phyloP scores from a whole-genome alignment of 1,140 invertebrate genomes.

The Melanaphis sacchari region DNA sequence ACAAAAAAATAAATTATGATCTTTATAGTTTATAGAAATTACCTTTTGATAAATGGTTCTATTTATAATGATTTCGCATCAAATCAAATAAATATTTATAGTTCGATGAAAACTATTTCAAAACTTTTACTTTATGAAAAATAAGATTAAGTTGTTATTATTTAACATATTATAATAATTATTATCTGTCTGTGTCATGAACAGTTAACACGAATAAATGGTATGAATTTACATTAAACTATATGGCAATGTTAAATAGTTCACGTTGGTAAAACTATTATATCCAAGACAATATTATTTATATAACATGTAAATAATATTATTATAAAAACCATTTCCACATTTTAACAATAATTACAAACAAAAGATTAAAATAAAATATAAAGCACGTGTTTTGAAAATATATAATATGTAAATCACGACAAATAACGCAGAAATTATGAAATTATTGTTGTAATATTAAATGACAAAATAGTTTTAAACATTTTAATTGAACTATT shows the following conservation, averaged over 20 bases:
- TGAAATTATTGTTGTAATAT: no score
- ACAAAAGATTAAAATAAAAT: not conserved
- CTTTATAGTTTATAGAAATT: slow-evolving; percentile 10
- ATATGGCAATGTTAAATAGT: not conserved
- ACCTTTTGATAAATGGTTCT: slow-evolving; percentile 40
- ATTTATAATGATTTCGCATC: not conserved
- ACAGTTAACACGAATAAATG: not conserved
- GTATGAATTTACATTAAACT: not conserved
- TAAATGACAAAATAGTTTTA: not conserved
- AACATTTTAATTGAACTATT: not conserved
- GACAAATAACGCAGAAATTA: not conserved
- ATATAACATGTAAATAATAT: not conserved
- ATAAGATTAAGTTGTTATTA: not conserved
- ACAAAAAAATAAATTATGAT: not conserved
- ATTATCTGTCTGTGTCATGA: not conserved
- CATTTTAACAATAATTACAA: not conserved
- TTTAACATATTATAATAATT: slow-evolving; percentile 1
- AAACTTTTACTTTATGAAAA: not conserved
- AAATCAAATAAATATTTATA: not conserved
- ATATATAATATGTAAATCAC: not conserved
- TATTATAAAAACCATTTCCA: not conserved
- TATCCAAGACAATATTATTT: not conserved
- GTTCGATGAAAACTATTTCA: not conserved
- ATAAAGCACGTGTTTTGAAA: not conserved
- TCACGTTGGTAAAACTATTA: not conserved